Conservation (phyloP, 2,797 vertebrate species). For the Girardinus metallicus region DNA sequence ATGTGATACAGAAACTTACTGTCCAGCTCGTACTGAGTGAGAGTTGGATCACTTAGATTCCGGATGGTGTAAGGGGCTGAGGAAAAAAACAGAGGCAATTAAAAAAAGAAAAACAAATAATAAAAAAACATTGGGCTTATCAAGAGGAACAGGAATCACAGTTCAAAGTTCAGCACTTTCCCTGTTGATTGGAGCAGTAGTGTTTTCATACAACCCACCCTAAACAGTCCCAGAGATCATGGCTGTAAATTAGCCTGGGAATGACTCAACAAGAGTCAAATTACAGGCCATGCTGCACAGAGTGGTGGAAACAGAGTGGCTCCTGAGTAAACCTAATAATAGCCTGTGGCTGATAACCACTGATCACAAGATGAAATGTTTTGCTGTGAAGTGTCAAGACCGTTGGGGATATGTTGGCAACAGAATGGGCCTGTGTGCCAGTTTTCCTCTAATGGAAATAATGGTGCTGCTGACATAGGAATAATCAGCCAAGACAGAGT, state of each 20-base stretch:
- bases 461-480: slow-evolving; percentile 44
- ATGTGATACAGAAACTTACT: slow-evolving; percentile 62
- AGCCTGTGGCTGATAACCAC: slow-evolving; percentile 64
- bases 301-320: slow-evolving; percentile 48
- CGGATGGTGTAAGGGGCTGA: slow-evolving; percentile 85
- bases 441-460: slow-evolving; percentile 55
- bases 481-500: slow-evolving; percentile 34
- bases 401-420: slow-evolving; percentile 38
- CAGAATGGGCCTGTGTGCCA: slow-evolving; percentile 45
- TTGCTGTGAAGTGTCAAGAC: slow-evolving; percentile 56
- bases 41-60: slow-evolving; percentile 89
- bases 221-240: slow-evolving; percentile 51
- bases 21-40: slow-evolving; percentile 91
- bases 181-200: slow-evolving; percentile 10
- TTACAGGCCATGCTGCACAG: slow-evolving; percentile 55
- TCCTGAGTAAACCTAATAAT: slow-evolving; percentile 68
- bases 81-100: slow-evolving; percentile 7
- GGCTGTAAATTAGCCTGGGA: slow-evolving; percentile 37
- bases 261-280: slow-evolving; percentile 57
- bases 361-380: slow-evolving; percentile 75
- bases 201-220: slow-evolving; percentile 17
- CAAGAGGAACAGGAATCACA: slow-evolving; percentile 19
- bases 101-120: neutral
- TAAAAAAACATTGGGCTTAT: neutral
- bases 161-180: slow-evolving; percentile 26